Conservation (phyloP, 2,113 vertebrate genomes). For the Tupaia tana region DNA sequence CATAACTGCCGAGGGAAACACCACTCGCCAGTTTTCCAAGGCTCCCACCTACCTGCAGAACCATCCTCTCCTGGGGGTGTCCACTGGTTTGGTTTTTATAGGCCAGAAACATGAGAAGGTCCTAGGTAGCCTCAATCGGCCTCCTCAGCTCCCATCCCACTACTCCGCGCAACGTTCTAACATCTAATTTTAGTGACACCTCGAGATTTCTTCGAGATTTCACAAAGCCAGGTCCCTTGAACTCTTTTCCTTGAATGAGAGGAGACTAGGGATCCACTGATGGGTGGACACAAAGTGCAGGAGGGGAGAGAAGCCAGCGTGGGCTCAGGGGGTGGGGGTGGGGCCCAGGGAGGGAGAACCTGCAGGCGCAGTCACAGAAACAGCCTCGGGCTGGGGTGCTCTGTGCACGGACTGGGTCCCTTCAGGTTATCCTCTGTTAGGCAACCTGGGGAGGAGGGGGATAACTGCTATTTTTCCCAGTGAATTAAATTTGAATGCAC, state of each 20-base stretch:
- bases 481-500: neutral
- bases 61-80: neutral
- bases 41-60: neutral
- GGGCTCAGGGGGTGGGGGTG: fast-evolving
- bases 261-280: neutral
- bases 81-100: neutral
- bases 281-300: neutral
- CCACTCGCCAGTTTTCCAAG: neutral
- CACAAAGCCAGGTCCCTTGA: slow-evolving; percentile 61
- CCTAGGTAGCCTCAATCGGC: neutral
- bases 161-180: slow-evolving; percentile 25
- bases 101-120: slow-evolving; percentile 12
- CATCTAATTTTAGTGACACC: slow-evolving; percentile 68
- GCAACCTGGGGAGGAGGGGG: neutral
- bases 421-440: neutral
- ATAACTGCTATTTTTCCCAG: neutral
- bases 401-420: neutral
- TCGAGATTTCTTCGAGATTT: slow-evolving; percentile 67
- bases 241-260: slow-evolving; percentile 50
- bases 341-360: neutral
- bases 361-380: neutral
- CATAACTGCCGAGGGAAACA: neutral
- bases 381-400: neutral
- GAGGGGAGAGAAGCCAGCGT: neutral
- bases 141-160: neutral